Base-by-base conservation (phyloP, 2,113 vertebrate genomes). In the Pao palembangensis region DNA sequence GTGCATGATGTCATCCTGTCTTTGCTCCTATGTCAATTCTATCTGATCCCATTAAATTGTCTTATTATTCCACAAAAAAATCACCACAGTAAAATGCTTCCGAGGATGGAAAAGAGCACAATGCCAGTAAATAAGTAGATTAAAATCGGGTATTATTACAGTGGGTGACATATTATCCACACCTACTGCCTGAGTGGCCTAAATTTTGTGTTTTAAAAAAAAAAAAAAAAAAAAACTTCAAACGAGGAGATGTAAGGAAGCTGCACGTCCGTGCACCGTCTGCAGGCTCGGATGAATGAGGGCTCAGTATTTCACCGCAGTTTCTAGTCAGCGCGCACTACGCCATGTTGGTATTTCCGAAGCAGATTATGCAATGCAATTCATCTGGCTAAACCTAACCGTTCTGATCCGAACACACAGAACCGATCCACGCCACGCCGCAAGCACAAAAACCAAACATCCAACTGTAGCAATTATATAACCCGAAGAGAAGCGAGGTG, bases 331-430 rank as follows among this genome's bases (percentile, higher is more conserved):
- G 83, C 82, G 78, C 83, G 76, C 85, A 80, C 85, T 82, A 86
- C 85, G 88, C 83, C 85, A 85, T 87, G 85, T 89, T 86, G 80
- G 84, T 87, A 83, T 85, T 89, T 89, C 87, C 74, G 78, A 87
- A 69, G 73, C 65, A 78, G 81, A 89, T 91, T 90, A 91, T 88
- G 86, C 87, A 90, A 91, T 80, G 73, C 76, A 64, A 81, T 78
- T 72, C 76, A 86, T 85, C 71, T 55, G 55, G 41, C 53, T 68
- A 69, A 76, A 82, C 73, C 67, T 73, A 63, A 68, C 79, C 75
- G 64, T 73, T 78, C 67, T 46, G 20, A 66, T 75, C 10, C 49
- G 75, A 82, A 80, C 71, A 71, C 73, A 46, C 49, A 28, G 6
- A 66, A n/a, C 43, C 34, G 53, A 38, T 56, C 55, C 19, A 44